Evolutionary conservation across 1,140 invertebrate species (phyloP), one percentile per base, ranked within the genome.

Genomic region (Ceratosolen solmsi): DNA sequence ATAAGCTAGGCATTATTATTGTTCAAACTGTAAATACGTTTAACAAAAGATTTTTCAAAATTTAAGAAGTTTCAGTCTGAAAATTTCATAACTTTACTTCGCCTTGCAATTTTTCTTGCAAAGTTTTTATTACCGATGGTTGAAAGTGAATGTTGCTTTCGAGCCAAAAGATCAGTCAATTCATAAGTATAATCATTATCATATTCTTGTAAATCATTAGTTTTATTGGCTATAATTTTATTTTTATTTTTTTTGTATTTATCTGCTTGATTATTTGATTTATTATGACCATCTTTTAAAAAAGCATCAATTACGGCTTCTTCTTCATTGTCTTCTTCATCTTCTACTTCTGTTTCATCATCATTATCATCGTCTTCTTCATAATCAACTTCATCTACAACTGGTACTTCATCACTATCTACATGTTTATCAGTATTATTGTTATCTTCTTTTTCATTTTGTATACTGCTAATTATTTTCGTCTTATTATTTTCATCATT

Each of bases 81-180:
- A 51, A 90, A 80, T 84, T 87, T 90, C 87, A 88, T 89, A 7
- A 89, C 86, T 85, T 89, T 89, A 74, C 88, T 91, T n/a, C 87
- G 86, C 56, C 80, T 85, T 5, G 70, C 80, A 72, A 87, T 89
- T 41, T 86, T 85, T 58, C 77, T 85, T 0, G 70, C 60, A 36
- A 33, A 36, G 8, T 88, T 90, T 76, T 86, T 89, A 20, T 86
- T 84, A 30, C 87, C 83, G 13, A 77, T 81, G 11, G 60, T 71
- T n/a, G 65, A 77, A 68, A 56, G 83, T 1, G 80, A 49, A 58
- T 73, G 68, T 71, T 86, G 87, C 36, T 86, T 86, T 70, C 89
- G 85, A 0, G 87, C 86, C 9, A 89, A 75, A 76, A 91, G 71
- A 33, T 90, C 87, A 2, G 77, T 84, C 15, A 91, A 79, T 0